These are phyloP conservation scores for Coryphaenoides rupestris DNA, from an alignment of 2,113 vertebrate genomes.

Conservation along the genomic window DNA sequence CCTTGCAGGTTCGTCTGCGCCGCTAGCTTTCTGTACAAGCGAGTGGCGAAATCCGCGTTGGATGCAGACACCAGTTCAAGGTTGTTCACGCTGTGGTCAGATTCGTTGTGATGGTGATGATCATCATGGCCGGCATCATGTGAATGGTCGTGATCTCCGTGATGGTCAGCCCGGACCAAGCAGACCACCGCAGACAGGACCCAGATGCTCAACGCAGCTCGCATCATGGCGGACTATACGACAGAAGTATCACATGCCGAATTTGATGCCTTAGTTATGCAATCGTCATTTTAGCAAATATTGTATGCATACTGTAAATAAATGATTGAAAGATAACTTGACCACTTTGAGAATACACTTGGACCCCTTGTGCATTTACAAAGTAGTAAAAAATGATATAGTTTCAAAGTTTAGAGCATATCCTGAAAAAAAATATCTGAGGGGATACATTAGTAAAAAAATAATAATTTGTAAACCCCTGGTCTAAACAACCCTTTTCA, in stretches of 20 bases:
- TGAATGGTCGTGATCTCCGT: constrained; percentile 8
- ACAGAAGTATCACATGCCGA: constrained; percentile 18
- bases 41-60: constrained; percentile 69
- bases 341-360: no score
- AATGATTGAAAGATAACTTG: no score
- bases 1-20: constrained; percentile 31
- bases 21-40: constrained; percentile 68
- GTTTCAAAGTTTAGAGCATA: no score
- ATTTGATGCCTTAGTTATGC: no score
- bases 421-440: no score
- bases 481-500: not conserved
- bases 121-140: not conserved
- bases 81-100: not conserved
- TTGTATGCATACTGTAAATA: not conserved
- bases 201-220: constrained; percentile 37
- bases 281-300: not conserved
- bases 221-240: constrained; percentile 45
- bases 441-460: no score
- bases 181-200: constrained; percentile 48
- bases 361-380: no score
- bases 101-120: constrained; percentile 18
- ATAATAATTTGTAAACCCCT: no score
- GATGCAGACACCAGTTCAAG: constrained; percentile 42
- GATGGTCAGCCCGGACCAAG: constrained; percentile 20
- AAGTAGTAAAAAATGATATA: no score